Evolutionary conservation across 1,140 invertebrate species (phyloP), one percentile per base, ranked within the genome.

Genomic region (Limonius californicus): DNA sequence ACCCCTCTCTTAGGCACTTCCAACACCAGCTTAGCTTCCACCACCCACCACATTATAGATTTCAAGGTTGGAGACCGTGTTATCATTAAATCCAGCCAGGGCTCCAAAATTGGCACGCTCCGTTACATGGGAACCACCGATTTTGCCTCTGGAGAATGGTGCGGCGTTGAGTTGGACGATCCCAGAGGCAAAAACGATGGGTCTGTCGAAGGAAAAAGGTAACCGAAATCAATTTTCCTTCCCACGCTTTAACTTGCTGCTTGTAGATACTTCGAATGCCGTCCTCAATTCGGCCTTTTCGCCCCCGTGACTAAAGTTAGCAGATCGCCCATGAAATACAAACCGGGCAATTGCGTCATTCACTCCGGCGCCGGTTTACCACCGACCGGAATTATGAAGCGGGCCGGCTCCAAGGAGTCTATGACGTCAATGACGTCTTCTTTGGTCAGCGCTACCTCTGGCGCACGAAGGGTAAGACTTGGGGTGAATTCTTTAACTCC

Each of bases 181-280:
- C 87, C 93, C 0, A 78, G 89, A 59, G 96, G 96, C 32, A 98
- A 98, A 78, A 98, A 98, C 80, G 95, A 98, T 79, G 95, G 96
- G 45, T 89, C 91, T 42, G 94, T 98, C 39, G 91, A 87, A 67
- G 95, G 87, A 43, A 87, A 86, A 74, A 89, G 89, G 89, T 91
- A 69, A 20, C 19, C 47, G n/a, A n/a, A n/a, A n/a, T n/a, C n/a
- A n/a, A n/a, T n/a, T n/a, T n/a, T n/a, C n/a, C n/a, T n/a, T n/a
- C n/a, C n/a, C n/a, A n/a, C n/a, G n/a, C n/a, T n/a, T n/a, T n/a
- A n/a, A n/a, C n/a, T 50, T 50, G 8, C 4, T n/a, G 8, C 21
- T 79, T 83, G 30, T 79, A 96, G 95, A 80, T 99, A 98, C 80
- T 98, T 98, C 80, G 87, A 92, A 65, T 98, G 96, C 77, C 83